Conservation (phyloP, 2,888 invertebrate genomes). For the Autographa pulchrina region DNA sequence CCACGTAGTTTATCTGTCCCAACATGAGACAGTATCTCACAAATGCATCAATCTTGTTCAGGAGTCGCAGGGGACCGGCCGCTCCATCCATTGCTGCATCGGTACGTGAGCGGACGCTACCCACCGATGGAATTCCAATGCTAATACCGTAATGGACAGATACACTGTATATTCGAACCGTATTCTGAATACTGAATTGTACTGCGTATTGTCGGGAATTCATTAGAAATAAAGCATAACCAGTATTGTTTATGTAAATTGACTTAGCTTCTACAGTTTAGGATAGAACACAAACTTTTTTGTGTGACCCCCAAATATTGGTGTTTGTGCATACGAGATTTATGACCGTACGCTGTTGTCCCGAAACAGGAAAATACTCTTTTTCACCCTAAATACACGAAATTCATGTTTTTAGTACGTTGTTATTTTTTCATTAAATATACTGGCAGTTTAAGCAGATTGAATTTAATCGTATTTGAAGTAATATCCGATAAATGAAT, state of each 20-base stretch:
- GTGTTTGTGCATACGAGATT: constrained; percentile 5
- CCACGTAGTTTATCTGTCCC: constrained; percentile 60
- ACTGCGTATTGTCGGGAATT: constrained; percentile 29
- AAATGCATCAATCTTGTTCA: constrained; percentile 85
- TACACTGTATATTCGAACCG: constrained; percentile 49
- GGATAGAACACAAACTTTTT: background rate
- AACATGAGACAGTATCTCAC: constrained; percentile 66
- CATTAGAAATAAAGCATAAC: constrained; percentile 16
- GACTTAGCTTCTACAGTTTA: background rate
- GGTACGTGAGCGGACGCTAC: constrained; percentile 68
- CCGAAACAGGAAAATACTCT: constrained; percentile 2
- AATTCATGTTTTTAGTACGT: background rate
- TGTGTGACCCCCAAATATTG: background rate
- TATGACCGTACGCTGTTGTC: background rate
- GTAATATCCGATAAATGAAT: background rate
- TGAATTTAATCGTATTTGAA: constrained; percentile 1
- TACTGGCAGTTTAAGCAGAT: background rate
- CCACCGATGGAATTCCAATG: constrained; percentile 72
- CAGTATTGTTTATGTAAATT: background rate
- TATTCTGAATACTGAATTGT: constrained; percentile 49
- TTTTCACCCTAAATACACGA: background rate
- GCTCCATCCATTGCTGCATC: constrained; percentile 62
- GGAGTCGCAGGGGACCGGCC: constrained; percentile 73
- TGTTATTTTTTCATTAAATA: background rate
- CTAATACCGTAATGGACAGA: constrained; percentile 70